These are phyloP conservation scores for Drosophila acutilabella DNA, from an alignment of 2,888 invertebrate genomes.

Conservation along the genomic window DNA sequence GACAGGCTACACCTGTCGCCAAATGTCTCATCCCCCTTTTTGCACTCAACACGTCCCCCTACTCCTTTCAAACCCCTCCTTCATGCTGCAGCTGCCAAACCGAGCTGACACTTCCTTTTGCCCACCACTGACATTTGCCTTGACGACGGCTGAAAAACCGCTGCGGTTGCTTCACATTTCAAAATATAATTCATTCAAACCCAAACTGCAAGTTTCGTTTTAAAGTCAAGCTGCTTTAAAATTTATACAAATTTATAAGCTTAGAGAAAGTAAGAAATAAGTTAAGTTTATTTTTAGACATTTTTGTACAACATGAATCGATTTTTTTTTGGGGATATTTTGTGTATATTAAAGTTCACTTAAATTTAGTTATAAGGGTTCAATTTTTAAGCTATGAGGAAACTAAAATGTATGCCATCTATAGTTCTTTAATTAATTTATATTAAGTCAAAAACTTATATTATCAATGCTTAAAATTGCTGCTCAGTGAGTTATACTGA, in stretches of 20 bases:
- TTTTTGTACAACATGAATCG: no score
- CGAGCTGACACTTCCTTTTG: constrained; percentile 71
- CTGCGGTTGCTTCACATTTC: constrained; percentile 35
- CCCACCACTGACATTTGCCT: constrained; percentile 49
- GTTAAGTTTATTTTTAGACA: no score
- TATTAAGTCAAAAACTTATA: no score
- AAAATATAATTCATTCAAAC: constrained; percentile 29
- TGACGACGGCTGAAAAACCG: constrained; percentile 36
- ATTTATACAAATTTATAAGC: neutral
- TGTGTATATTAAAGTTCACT: no score
- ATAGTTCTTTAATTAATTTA: no score
- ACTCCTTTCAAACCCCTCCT: neutral
- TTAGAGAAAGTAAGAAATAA: neutral
- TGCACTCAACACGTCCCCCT: neutral
- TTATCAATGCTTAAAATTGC: neutral
- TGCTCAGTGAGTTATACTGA: neutral
- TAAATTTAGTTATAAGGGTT: no score
- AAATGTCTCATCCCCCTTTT: constrained; percentile 21
- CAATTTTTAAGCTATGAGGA: no score
- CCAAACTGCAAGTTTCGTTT: constrained; percentile 29
- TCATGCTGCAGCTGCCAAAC: constrained; percentile 56
- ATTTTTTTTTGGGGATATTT: no score
- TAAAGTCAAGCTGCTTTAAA: constrained; percentile 15
- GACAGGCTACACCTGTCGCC: constrained; percentile 72
- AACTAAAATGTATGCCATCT: no score